phyloP scores from a whole-genome alignment of 2,113 vertebrate species.

The Sphyrna mokarran region DNA sequence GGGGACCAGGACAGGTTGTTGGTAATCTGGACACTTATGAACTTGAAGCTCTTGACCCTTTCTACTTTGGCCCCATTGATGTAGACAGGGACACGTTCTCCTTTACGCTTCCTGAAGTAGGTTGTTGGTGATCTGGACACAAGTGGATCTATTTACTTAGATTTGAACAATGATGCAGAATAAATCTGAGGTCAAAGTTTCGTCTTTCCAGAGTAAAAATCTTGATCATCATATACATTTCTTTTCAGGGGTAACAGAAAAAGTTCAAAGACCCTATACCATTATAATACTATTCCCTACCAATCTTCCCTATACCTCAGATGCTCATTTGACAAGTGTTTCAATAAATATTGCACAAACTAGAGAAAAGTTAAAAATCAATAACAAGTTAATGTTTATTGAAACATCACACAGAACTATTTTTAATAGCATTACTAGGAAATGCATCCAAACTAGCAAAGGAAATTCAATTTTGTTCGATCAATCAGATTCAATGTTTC shows the following conservation, averaged over 20 bases:
- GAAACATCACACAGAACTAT: conserved; percentile 53
- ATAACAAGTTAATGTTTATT: conserved; percentile 54
- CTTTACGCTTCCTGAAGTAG: too few species aligned
- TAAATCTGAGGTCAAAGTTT: conserved; percentile 50
- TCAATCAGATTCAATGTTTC: conserved; percentile 51
- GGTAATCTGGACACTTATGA: too few species aligned
- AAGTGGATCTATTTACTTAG: neutral
- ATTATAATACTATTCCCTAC: conserved; percentile 42
- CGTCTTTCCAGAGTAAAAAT: conserved; percentile 42
- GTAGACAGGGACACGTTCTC: too few species aligned
- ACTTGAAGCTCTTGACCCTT: too few species aligned
- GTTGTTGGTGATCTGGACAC: too few species aligned
- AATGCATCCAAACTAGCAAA: conserved; percentile 50
- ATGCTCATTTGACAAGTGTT: conserved; percentile 45
- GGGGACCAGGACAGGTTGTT: too few species aligned
- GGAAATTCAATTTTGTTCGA: conserved; percentile 52
- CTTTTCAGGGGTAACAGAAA: conserved; percentile 40
- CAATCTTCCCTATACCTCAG: conserved; percentile 42
- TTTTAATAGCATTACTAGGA: conserved; percentile 54
- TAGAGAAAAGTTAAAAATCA: conserved; percentile 49
- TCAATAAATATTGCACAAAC: conserved; percentile 49
- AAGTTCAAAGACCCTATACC: conserved; percentile 40
- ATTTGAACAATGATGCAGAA: conserved; percentile 10
- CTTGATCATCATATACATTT: conserved; percentile 42
- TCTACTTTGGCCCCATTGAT: too few species aligned